Conservation (phyloP, 1,140 invertebrate species). For the Cyclargus thomasi region DNA sequence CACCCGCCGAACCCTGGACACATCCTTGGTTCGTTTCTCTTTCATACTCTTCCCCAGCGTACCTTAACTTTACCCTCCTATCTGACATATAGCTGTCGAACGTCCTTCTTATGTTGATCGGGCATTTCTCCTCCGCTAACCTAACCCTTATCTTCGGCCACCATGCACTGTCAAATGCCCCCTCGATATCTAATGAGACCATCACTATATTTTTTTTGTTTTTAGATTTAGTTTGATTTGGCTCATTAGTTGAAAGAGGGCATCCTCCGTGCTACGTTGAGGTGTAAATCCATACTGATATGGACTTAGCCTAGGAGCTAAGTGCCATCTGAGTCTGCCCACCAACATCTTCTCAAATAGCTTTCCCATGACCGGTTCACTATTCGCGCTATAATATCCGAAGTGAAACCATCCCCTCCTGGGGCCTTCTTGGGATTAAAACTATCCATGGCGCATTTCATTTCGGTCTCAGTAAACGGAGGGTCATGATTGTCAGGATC, state of each 20-base stretch:
- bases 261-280: not conserved
- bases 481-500: not conserved
- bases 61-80: not conserved
- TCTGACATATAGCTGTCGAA: not conserved
- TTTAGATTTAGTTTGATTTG: not conserved
- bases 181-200: slow-evolving; percentile 11
- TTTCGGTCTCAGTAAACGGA: not conserved
- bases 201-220: not conserved
- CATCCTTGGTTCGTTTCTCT: not conserved
- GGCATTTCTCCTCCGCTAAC: not conserved
- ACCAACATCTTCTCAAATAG: slow-evolving; percentile 16
- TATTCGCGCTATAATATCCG: slow-evolving; percentile 23
- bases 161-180: slow-evolving; percentile 14
- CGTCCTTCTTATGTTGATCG: not conserved
- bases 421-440: slow-evolving; percentile 35
- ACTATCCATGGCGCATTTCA: not conserved
- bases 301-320: not conserved
- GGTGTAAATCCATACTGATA: slow-evolving; percentile 2
- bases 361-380: slow-evolving; percentile 18
- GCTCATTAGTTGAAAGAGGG: not conserved
- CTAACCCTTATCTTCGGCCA: slow-evolving; percentile 4
- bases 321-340: not conserved
- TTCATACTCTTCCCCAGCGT: not conserved
- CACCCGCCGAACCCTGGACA: slow-evolving; percentile 16
- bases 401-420: slow-evolving; percentile 28